These are phyloP conservation scores for Coregonus suidteri DNA, from an alignment of 2,797 vertebrate species.

Conservation along the genomic window DNA sequence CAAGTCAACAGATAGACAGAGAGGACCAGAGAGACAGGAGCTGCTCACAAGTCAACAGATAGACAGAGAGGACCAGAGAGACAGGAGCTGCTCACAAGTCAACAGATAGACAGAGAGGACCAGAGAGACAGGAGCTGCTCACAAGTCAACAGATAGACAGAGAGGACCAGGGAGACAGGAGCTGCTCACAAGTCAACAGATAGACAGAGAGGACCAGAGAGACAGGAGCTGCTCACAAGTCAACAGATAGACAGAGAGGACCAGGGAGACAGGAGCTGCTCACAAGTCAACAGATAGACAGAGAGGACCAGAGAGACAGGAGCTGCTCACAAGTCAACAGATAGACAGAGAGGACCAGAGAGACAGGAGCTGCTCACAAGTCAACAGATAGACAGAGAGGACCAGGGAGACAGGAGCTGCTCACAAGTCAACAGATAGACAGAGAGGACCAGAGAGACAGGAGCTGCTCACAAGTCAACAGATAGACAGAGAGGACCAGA, in stretches of 20 bases:
- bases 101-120: not conserved
- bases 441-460: not conserved
- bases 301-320: not conserved
- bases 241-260: not conserved
- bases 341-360: not conserved
- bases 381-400: not conserved
- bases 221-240: not conserved
- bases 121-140: not conserved
- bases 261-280: not conserved
- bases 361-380: not conserved
- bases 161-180: not conserved
- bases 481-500: not conserved
- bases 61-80: not conserved
- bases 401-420: not conserved
- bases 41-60: not conserved
- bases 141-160: not conserved
- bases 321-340: not conserved
- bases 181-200: not conserved
- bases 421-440: not conserved
- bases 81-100: not conserved
- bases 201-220: not conserved
- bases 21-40: not conserved
- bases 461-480: not conserved
- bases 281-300: not conserved
- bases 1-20: not conserved